Percentiles rank a stretch among this genome's conserved stretches.
phyloP scores from a whole-genome alignment of 2,113 vertebrate species.

The Leucopsar rothschildi region DNA sequence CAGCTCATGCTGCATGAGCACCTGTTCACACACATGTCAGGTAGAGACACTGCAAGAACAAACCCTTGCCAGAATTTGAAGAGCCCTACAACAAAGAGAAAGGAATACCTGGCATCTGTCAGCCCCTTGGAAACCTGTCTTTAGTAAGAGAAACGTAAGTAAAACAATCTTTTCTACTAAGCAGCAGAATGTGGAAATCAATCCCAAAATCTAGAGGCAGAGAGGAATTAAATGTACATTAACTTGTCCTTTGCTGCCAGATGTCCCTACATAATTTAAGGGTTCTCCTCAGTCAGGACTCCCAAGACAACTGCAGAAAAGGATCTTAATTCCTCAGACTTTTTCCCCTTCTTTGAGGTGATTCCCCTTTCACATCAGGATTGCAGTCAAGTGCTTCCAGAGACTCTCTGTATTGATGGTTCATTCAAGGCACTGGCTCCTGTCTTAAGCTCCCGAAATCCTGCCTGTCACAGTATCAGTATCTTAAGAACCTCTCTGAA shows the following conservation, averaged over 20 bases:
- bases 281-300: background rate
- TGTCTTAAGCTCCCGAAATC: background rate
- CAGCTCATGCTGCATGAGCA: accelerated
- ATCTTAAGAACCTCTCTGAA: background rate
- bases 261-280: background rate
- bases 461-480: background rate
- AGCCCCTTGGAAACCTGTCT: background rate
- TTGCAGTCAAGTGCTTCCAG: background rate
- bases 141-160: background rate
- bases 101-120: background rate
- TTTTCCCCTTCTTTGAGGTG: background rate
- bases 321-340: background rate
- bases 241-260: background rate
- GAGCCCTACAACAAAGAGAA: background rate
- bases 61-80: background rate
- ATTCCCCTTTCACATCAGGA: background rate
- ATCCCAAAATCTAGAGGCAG: background rate
- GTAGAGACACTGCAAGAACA: background rate
- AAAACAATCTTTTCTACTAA: background rate
- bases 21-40: background rate
- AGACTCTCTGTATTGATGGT: background rate
- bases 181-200: background rate
- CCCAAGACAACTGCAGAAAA: background rate
- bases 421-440: background rate
- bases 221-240: background rate